These are phyloP conservation scores for Aradus depressus DNA, from an alignment of 2,888 invertebrate genomes.

Conservation along the genomic window DNA sequence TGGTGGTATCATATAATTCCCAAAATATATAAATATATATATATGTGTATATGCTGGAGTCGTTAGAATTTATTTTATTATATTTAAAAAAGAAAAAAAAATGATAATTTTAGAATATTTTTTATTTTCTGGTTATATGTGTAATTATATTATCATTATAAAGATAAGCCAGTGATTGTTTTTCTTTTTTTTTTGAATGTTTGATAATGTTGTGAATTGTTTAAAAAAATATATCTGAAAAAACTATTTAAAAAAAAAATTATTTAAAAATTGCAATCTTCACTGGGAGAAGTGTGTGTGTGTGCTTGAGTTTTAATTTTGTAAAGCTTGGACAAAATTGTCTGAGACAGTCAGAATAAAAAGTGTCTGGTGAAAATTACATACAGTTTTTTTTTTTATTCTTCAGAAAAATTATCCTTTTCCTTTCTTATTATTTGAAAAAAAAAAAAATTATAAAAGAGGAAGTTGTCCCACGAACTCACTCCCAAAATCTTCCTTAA, in stretches of 20 bases:
- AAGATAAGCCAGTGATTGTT: constrained; percentile 26
- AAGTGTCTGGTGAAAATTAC: constrained; percentile 45
- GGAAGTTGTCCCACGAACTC: no score
- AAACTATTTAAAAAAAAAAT: constrained; percentile 14
- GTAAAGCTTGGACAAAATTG: constrained; percentile 56
- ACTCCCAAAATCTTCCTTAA: no score
- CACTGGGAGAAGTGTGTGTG: constrained; percentile 27
- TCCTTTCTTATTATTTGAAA: background rate
- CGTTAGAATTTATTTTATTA: constrained; percentile 25
- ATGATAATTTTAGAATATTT: constrained; percentile 21
- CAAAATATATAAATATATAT: constrained; percentile 1
- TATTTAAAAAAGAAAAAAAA: no score
- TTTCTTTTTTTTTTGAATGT: constrained; percentile 24
- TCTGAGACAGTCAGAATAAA: constrained; percentile 63
- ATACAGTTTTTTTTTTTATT: constrained; percentile 21
- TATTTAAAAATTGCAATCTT: no score
- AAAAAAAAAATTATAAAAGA: background rate
- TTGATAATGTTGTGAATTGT: constrained; percentile 25
- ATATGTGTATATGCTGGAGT: constrained; percentile 19
- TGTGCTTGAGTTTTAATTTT: constrained; percentile 44
- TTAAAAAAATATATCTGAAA: constrained; percentile 22
- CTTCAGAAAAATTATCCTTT: background rate
- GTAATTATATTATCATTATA: constrained; percentile 11
- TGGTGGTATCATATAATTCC: constrained; percentile 10
- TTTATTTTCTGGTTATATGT: constrained; percentile 26